phyloP scores from a whole-genome alignment of 1,140 invertebrate species.

The Hyles vespertilio region DNA sequence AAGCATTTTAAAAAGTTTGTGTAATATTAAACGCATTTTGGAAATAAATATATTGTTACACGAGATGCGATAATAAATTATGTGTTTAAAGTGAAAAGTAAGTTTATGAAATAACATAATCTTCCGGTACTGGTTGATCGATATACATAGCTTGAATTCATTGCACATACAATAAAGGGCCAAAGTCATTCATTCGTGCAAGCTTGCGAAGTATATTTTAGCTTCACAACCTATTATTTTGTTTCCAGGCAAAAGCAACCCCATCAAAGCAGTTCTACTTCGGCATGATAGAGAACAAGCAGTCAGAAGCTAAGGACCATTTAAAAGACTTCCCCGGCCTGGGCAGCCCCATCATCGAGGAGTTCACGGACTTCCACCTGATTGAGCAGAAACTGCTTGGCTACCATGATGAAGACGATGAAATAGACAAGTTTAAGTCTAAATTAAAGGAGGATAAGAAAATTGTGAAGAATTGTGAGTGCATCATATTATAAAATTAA shows the following conservation, averaged over 20 bases:
- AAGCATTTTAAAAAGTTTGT: too few species aligned
- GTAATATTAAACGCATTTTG: too few species aligned
- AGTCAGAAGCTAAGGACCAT: constrained; percentile 51
- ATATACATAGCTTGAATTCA: too few species aligned
- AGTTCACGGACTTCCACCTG: constrained; percentile 60
- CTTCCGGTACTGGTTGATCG: too few species aligned
- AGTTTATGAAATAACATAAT: too few species aligned
- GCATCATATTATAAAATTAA: not conserved
- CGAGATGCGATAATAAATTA: too few species aligned
- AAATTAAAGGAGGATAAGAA: constrained; percentile 54
- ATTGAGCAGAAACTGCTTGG: constrained; percentile 62
- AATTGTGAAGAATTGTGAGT: constrained; percentile 53
- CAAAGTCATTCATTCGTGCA: too few species aligned
- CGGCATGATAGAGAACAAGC: constrained; percentile 80
- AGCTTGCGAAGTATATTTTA: too few species aligned
- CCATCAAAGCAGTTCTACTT: constrained; percentile 86
- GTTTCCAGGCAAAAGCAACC: constrained; percentile 51
- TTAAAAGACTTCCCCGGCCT: constrained; percentile 68
- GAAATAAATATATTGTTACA: too few species aligned
- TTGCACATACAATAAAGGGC: too few species aligned
- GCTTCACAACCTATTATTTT: not conserved
- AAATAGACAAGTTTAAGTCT: constrained; percentile 62
- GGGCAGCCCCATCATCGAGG: constrained; percentile 60
- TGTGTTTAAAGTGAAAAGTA: too few species aligned
- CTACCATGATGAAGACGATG: constrained; percentile 56